Evolutionary conservation across 2,888 invertebrate species (phyloP), one percentile per base, ranked within the genome.

Genomic region (Anthophora plumipes): DNA sequence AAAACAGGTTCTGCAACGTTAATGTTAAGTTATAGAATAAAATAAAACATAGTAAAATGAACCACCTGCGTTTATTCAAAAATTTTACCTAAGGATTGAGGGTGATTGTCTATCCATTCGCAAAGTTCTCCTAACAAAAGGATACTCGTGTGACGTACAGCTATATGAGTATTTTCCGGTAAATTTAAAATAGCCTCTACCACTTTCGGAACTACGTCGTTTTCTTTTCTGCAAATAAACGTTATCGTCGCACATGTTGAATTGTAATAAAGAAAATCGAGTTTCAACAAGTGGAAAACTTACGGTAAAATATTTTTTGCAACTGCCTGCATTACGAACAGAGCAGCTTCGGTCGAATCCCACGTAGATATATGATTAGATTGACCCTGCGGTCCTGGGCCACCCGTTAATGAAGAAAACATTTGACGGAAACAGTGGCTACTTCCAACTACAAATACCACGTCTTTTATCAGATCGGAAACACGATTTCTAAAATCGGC

Each of bases 371-470:
- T 94, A 88, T 97, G 96, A 84, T 94, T 93, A 41, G 89, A 82
- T 82, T 91, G 90, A 31, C 91, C 91, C 54, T 91, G 91, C 2
- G 90, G 84, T 17, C 90, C 90, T 52, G 88, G 82, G 12, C 86
- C 91, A 48, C 90, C 91, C 4, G 91, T 92, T 41, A 99, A 94
- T 68, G 96, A 95, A 0, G 96, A 93, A 92, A 97, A 97, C 97
- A 98, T 98, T 94, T 98, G 98, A 72, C 97, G 95, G 93, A 99
- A 98, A 92, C 98, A 98, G 46, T 97, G 96, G 80, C 97, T 97
- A 43, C 98, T 98, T 1, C 99, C 98, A 81, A 99, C 97, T 71
- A 99, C 97, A 94, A 99, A 99, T 55, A 98, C 98, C 60, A 99
- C 98, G 92, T 99, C 99, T 93, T 98, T 98, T 83, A 99, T 97